A percentile compares a stretch with the other conserved stretches of the same genome.
Evolutionary conservation across 2,888 invertebrate genomes (phyloP).

Genomic region (Nysson spinosus): DNA sequence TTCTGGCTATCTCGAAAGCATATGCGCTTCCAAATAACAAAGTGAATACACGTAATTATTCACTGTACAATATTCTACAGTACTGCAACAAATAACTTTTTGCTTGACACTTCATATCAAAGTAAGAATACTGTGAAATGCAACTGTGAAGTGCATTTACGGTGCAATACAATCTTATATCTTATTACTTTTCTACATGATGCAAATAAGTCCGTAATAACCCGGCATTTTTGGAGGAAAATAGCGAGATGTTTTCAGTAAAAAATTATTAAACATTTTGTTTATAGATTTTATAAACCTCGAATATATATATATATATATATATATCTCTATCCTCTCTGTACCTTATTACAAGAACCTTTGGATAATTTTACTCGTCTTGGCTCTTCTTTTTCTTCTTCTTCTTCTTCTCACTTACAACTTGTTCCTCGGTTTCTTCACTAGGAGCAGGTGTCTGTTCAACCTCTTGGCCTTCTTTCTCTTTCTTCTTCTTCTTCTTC

Average conservation of each 20-base stretch:
- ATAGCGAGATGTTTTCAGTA: not conserved
- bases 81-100: not conserved
- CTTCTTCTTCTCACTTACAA: slow-evolving; percentile 56
- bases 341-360: too few species aligned
- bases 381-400: slow-evolving; percentile 69
- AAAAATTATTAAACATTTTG: not conserved
- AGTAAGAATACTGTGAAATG: too few species aligned
- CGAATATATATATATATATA: too few species aligned
- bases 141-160: too few species aligned
- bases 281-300: slow-evolving; percentile 8
- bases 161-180: not conserved
- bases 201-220: not conserved
- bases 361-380: slow-evolving; percentile 29
- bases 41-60: not conserved
- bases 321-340: not conserved
- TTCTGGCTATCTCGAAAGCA: too few species aligned
- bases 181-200: not conserved
- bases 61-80: slow-evolving; percentile 16
- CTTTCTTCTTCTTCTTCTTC: slow-evolving; percentile 78
- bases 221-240: not conserved
- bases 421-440: slow-evolving; percentile 26
- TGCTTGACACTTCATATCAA: too few species aligned
- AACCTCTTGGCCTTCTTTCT: slow-evolving; percentile 57
- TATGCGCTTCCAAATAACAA: slow-evolving; percentile 1
- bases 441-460: slow-evolving; percentile 26